Evolutionary conservation across 2,888 invertebrate genomes (phyloP).

Genomic region (Meandrusa payeni): DNA sequence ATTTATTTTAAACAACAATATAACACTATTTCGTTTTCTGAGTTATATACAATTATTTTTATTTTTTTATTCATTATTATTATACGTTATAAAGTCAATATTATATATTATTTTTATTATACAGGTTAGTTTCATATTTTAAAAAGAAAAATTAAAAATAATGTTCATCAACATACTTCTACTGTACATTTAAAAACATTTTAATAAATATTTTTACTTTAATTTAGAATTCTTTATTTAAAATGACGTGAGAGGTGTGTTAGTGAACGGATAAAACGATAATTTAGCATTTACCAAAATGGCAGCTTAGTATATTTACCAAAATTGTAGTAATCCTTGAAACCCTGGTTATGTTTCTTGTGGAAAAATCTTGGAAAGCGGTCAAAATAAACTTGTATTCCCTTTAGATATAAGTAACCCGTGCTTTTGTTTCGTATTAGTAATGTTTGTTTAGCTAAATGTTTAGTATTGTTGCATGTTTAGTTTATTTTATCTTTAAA

Average conservation of each 20-base stretch:
- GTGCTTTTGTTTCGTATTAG: slow-evolving; percentile 23
- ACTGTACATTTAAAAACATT: too few relatives aligned
- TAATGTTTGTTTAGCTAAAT: too few relatives aligned
- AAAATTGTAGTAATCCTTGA: slow-evolving; percentile 47
- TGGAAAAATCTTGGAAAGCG: slow-evolving; percentile 38
- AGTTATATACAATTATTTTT: too few relatives aligned
- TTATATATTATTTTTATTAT: too few relatives aligned
- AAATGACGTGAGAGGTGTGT: too few relatives aligned
- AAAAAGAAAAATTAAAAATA: slow-evolving; percentile 43
- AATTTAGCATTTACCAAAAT: slow-evolving; percentile 79
- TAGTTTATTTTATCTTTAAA: not conserved
- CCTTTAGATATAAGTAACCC: slow-evolving; percentile 3
- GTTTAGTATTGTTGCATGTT: too few relatives aligned
- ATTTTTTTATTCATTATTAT: slow-evolving; percentile 23
- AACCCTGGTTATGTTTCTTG: slow-evolving; percentile 42
- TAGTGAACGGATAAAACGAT: slow-evolving; percentile 54
- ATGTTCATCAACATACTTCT: slow-evolving; percentile 74
- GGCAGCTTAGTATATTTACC: slow-evolving; percentile 66
- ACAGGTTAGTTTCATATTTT: slow-evolving; percentile 26
- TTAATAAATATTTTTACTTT: too few relatives aligned
- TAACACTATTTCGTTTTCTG: slow-evolving; percentile 13
- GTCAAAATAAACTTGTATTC: slow-evolving; percentile 29
- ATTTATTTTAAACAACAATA: too few relatives aligned
- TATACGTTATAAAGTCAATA: slow-evolving; percentile 20
- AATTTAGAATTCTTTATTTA: too few relatives aligned